Percentiles rank a stretch among this genome's conserved stretches.
Evolutionary conservation across 1,140 invertebrate genomes (phyloP).

Genomic region (Lordiphosa mommai): DNA sequence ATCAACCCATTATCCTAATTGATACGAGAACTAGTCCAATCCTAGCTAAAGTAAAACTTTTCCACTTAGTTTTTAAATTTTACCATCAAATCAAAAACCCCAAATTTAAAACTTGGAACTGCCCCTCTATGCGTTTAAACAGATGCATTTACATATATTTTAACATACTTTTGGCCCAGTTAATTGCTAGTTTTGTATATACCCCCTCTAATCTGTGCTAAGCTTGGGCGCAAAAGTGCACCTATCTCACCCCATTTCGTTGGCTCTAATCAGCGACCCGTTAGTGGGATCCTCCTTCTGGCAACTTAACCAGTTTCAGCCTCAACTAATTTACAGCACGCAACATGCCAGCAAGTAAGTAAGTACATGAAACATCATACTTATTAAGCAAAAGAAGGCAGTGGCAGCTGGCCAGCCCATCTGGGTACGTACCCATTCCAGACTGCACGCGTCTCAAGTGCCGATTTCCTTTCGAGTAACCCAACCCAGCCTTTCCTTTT

Average conservation of each 20-base stretch:
- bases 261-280: slow-evolving; percentile 24
- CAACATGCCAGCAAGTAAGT: slow-evolving; percentile 34
- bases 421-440: neutral
- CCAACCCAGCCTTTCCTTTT: slow-evolving; percentile 7
- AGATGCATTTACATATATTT: neutral
- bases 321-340: slow-evolving; percentile 62
- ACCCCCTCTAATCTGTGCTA: slow-evolving; percentile 12
- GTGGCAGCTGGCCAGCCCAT: neutral
- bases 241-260: slow-evolving; percentile 6
- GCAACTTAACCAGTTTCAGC: neutral
- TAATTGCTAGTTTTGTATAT: slow-evolving; percentile 43
- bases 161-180: slow-evolving; percentile 4
- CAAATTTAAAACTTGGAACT: slow-evolving; percentile 2
- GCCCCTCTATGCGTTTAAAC: neutral
- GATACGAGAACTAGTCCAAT: too few relatives aligned
- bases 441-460: slow-evolving; percentile 63
- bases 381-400: too few relatives aligned
- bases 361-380: slow-evolving; percentile 27
- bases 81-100: too few relatives aligned
- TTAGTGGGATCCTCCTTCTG: slow-evolving; percentile 21
- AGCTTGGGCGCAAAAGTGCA: slow-evolving; percentile 40
- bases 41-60: too few relatives aligned
- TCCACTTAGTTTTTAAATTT: too few relatives aligned
- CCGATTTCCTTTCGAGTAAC: slow-evolving; percentile 46
- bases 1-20: too few relatives aligned